phyloP scores from a whole-genome alignment of 2,888 invertebrate species.

The Cheilosia scutellata region DNA sequence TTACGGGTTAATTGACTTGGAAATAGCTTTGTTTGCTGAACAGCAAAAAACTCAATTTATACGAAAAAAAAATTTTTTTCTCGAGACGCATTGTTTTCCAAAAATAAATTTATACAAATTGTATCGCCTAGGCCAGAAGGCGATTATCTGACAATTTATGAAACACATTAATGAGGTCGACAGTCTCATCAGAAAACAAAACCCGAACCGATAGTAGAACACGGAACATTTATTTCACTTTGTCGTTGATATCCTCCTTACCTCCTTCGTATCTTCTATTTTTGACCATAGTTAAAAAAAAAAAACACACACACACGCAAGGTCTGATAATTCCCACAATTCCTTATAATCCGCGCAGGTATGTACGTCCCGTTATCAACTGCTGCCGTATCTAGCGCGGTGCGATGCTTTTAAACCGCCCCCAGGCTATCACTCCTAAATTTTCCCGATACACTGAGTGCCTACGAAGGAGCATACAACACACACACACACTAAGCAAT shows the following conservation, averaged over 20 bases:
- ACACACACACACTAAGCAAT: conserved; percentile 23
- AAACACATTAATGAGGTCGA: conserved; percentile 32
- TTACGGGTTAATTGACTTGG: neutral
- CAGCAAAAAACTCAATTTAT: neutral
- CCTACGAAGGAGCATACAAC: conserved; percentile 24
- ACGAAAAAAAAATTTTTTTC: neutral
- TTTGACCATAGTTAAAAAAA: conserved; percentile 53
- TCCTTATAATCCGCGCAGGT: conserved; percentile 35
- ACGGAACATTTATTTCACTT: neutral
- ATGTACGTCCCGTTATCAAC: conserved; percentile 54
- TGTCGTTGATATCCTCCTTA: conserved; percentile 38
- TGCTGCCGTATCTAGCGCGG: conserved; percentile 52
- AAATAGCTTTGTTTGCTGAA: neutral
- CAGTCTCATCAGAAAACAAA: conserved; percentile 38
- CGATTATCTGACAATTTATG: conserved; percentile 38
- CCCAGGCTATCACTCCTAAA: conserved; percentile 44
- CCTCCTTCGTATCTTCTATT: conserved; percentile 73
- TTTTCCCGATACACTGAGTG: conserved; percentile 45
- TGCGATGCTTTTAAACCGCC: conserved; percentile 67
- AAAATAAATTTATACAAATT: neutral
- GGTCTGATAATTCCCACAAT: neutral
- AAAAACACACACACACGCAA: neutral
- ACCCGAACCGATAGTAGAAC: neutral
- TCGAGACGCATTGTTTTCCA: neutral
- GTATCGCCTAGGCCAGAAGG: neutral